These are phyloP conservation scores for Tragelaphus strepsiceros DNA, from an alignment of 2,113 vertebrate species.

Conservation along the genomic window DNA sequence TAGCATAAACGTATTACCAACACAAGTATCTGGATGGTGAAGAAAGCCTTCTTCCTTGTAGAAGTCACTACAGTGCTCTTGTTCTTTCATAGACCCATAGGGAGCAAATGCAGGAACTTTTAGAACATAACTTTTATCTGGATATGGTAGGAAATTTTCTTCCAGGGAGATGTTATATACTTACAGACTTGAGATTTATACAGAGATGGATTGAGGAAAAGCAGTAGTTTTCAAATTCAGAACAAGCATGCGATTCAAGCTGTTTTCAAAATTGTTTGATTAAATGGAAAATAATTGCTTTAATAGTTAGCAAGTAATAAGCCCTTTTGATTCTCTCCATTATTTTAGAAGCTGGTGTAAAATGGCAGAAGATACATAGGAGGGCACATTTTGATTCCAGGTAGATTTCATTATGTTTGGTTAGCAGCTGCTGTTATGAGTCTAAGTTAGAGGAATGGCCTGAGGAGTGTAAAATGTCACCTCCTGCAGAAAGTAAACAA, in stretches of 20 bases:
- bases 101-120: neutral
- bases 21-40: neutral
- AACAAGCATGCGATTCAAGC: neutral
- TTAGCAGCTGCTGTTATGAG: neutral
- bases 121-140: neutral
- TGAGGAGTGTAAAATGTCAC: neutral
- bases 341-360: neutral
- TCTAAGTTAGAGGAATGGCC: neutral
- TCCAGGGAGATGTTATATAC: neutral
- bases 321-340: neutral
- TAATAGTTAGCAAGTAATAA: neutral
- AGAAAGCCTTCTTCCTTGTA: neutral
- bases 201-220: neutral
- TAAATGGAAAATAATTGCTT: constrained; percentile 47
- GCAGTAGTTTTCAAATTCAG: constrained; percentile 15
- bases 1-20: neutral
- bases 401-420: neutral
- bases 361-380: neutral
- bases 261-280: constrained; percentile 48
- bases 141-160: neutral
- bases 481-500: neutral
- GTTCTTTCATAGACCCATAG: neutral
- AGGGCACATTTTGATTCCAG: neutral
- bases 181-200: neutral
- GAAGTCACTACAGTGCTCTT: neutral